Percentiles rank a stretch among this genome's conserved stretches.
Evolutionary conservation across 2,797 vertebrate genomes (phyloP).

Genomic region (Ptychadena robeensis): DNA sequence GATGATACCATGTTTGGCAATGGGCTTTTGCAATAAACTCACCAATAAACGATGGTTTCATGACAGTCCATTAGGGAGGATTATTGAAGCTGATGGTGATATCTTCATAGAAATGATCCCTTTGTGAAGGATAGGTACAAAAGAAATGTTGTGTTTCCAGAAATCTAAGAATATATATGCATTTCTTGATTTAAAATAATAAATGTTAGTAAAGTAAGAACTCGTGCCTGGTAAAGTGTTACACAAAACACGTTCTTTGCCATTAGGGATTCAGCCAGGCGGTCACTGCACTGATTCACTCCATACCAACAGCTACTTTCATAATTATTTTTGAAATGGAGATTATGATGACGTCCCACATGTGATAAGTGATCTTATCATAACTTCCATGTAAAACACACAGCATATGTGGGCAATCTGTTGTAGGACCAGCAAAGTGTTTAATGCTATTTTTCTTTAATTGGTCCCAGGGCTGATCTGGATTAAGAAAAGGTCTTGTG

Average conservation of each 20-base stretch:
- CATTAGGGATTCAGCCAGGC: background rate
- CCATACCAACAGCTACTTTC: slow-evolving; percentile 14
- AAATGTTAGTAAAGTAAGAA: too few species aligned
- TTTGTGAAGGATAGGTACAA: too few species aligned
- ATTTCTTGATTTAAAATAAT: too few species aligned
- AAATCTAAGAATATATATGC: too few species aligned
- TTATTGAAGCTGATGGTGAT: too few species aligned
- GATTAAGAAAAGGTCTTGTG: slow-evolving; percentile 70
- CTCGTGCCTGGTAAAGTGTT: background rate
- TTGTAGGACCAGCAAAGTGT: slow-evolving; percentile 70
- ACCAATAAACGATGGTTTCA: too few species aligned
- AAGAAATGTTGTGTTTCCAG: too few species aligned
- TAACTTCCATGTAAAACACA: slow-evolving; percentile 68
- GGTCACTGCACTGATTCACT: background rate
- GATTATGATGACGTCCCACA: slow-evolving; percentile 29
- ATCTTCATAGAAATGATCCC: too few species aligned
- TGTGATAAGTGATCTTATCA: slow-evolving; percentile 61
- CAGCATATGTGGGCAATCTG: slow-evolving; percentile 68
- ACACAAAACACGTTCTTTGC: background rate
- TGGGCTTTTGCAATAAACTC: too few species aligned
- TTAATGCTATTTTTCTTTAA: slow-evolving; percentile 74
- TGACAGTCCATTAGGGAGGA: too few species aligned
- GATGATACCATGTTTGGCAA: too few species aligned
- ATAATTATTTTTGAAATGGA: slow-evolving; percentile 52
- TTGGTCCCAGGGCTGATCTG: slow-evolving; percentile 75